Base-by-base conservation (phyloP, 1,140 invertebrate genomes). In the Sminthurinus signatus region DNA sequence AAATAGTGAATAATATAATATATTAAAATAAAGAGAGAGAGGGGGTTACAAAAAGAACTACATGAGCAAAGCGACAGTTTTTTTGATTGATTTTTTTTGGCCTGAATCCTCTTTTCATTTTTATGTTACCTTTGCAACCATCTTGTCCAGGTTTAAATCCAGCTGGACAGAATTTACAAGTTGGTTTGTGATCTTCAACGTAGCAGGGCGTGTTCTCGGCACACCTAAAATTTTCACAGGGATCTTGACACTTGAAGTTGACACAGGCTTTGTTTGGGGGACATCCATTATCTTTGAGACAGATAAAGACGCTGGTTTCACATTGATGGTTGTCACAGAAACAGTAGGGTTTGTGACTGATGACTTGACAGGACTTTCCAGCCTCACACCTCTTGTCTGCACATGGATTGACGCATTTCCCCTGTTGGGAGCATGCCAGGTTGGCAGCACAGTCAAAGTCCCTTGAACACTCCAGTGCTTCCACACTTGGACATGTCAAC, bases 81-180 rank as follows among this genome's bases (percentile, higher is more conserved):
- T 54, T 12, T n/a, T n/a, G n/a, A n/a, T n/a, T n/a, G n/a, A n/a
- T n/a, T 50, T 10, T 50, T 23, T 8, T 8, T 10, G 10, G 46
- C 5, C 19, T 50, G 8, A 50, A 19, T 8, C n/a, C n/a, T n/a
- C n/a, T n/a, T n/a, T n/a, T 57, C 3, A 57, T 42, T 14, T 39
- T 59, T 74, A 76, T 75, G 80, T 89, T 93, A 93, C 91, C 91
- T 93, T 92, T 91, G 83, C 90, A 93, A 87, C 89, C 90, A 83
- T 88, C 88, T 83, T 86, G 87, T 77, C 85, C 81, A 78, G 87
- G 83, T 81, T 86, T 84, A 83, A 88, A 92, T 82, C 89, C 90
- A 78, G 82, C 82, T 75, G 90, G 89, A 84, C 91, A 93, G 84
- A 91, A 92, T 84, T 91, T 91, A 87, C 91, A 93, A 77, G 89